A percentile compares a stretch with the other conserved stretches of the same genome.
Evolutionary conservation across 2,797 vertebrate species (phyloP).

Genomic region (Chloroceryle inda): DNA sequence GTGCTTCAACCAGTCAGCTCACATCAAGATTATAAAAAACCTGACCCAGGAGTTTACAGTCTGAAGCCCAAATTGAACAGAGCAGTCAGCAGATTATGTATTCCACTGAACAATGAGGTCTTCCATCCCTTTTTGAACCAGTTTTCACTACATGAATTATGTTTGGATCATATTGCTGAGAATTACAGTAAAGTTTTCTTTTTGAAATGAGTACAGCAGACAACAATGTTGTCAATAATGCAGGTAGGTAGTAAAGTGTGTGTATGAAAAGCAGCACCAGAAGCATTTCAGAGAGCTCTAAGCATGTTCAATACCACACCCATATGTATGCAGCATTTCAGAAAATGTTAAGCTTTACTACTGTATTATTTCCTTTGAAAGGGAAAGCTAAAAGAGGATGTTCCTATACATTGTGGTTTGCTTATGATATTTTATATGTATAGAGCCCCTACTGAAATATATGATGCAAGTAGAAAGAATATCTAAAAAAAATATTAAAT

Average conservation of each 20-base stretch:
- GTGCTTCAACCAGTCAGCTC: slow-evolving; percentile 54
- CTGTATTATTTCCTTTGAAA: background rate
- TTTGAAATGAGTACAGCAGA: background rate
- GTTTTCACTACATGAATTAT: slow-evolving; percentile 25
- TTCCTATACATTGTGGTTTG: background rate
- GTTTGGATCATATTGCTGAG: slow-evolving; percentile 31
- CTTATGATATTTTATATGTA: background rate
- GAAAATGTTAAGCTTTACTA: background rate
- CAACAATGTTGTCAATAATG: background rate
- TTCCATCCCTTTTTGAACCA: slow-evolving; percentile 35
- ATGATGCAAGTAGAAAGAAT: background rate
- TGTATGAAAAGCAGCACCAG: background rate
- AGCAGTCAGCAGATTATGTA: slow-evolving; percentile 59
- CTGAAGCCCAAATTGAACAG: slow-evolving; percentile 65
- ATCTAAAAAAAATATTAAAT: slow-evolving; percentile 12
- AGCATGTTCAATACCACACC: background rate
- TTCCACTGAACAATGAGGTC: slow-evolving; percentile 52
- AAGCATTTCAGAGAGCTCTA: background rate
- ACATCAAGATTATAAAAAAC: slow-evolving; percentile 71
- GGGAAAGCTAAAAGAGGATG: background rate
- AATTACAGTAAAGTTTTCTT: slow-evolving; percentile 31
- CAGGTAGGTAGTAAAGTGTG: background rate
- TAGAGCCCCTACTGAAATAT: background rate
- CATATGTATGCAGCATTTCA: background rate
- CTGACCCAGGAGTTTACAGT: slow-evolving; percentile 70